Evolutionary conservation across 2,888 invertebrate species (phyloP).

Genomic region (Oxystoma pomonae): DNA sequence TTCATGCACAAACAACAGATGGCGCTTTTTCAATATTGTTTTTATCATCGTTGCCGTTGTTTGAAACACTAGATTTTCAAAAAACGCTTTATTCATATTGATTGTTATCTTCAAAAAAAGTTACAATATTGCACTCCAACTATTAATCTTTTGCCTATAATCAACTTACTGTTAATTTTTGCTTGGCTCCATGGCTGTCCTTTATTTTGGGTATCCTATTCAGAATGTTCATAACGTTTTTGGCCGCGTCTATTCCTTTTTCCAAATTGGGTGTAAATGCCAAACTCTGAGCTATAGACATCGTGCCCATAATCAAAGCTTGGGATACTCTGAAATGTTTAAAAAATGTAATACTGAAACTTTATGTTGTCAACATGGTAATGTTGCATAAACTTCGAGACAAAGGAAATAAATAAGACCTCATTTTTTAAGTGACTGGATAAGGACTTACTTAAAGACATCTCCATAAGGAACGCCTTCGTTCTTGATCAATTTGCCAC

Average conservation of each 20-base stretch:
- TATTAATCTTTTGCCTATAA: too few species aligned
- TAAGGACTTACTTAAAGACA: constrained; percentile 66
- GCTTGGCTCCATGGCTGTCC: constrained; percentile 37
- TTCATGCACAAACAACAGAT: too few species aligned
- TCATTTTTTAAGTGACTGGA: too few species aligned
- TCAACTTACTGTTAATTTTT: constrained; percentile 42
- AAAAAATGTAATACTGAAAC: constrained; percentile 8
- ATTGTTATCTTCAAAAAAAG: too few species aligned
- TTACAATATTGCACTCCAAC: too few species aligned
- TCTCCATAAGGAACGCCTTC: constrained; percentile 56
- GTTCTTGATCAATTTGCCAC: constrained; percentile 62
- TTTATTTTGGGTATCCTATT: constrained; percentile 58
- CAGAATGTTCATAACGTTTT: constrained; percentile 61
- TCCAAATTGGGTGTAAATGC: constrained; percentile 79
- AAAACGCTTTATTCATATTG: too few species aligned
- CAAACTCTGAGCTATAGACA: constrained; percentile 61
- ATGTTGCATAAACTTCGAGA: too few species aligned
- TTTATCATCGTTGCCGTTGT: too few species aligned
- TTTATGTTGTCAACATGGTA: too few species aligned
- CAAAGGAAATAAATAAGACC: background rate
- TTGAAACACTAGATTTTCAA: too few species aligned
- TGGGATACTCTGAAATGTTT: constrained; percentile 61
- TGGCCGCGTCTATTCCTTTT: constrained; percentile 70
- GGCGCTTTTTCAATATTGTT: too few species aligned
- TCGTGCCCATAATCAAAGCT: constrained; percentile 66